phyloP scores from a whole-genome alignment of 1,140 invertebrate species.

The Euglossa dilemma region DNA sequence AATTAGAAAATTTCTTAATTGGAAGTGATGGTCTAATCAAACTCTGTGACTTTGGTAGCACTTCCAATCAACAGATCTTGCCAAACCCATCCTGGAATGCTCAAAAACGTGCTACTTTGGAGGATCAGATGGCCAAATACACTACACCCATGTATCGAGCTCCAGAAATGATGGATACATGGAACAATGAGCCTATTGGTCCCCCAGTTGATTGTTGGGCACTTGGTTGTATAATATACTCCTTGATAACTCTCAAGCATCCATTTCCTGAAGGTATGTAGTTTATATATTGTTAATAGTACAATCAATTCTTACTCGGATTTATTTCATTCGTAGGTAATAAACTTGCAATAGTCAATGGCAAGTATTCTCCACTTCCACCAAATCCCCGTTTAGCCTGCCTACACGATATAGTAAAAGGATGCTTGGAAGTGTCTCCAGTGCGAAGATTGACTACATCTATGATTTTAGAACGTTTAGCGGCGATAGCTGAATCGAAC shows the following conservation, averaged over 20 bases:
- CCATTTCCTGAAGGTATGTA: slow-evolving; percentile 95
- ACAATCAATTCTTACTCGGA: no score
- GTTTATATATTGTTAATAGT: no score
- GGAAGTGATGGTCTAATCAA: slow-evolving; percentile 93
- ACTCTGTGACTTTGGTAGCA: slow-evolving; percentile 99
- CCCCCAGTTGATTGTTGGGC: slow-evolving; percentile 97
- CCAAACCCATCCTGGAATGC: slow-evolving; percentile 96
- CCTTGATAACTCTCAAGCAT: slow-evolving; percentile 96
- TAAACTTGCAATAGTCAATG: slow-evolving; percentile 98
- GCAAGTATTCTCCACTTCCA: slow-evolving; percentile 94
- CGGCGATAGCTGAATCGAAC: slow-evolving; percentile 92
- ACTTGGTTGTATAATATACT: slow-evolving; percentile 96
- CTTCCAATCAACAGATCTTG: slow-evolving; percentile 91
- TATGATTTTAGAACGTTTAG: slow-evolving; percentile 91
- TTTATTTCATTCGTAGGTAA: slow-evolving; percentile 82
- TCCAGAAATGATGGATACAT: slow-evolving; percentile 98
- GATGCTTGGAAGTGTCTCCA: slow-evolving; percentile 93
- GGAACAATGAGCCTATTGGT: slow-evolving; percentile 97
- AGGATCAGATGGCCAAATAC: slow-evolving; percentile 91
- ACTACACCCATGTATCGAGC: slow-evolving; percentile 95
- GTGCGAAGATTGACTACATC: slow-evolving; percentile 89
- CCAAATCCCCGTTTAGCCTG: slow-evolving; percentile 90
- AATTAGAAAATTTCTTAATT: slow-evolving; percentile 90
- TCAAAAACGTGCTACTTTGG: slow-evolving; percentile 94
- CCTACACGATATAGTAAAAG: slow-evolving; percentile 96